Conservation (phyloP, 2,888 invertebrate genomes). For the Tipula unca region DNA sequence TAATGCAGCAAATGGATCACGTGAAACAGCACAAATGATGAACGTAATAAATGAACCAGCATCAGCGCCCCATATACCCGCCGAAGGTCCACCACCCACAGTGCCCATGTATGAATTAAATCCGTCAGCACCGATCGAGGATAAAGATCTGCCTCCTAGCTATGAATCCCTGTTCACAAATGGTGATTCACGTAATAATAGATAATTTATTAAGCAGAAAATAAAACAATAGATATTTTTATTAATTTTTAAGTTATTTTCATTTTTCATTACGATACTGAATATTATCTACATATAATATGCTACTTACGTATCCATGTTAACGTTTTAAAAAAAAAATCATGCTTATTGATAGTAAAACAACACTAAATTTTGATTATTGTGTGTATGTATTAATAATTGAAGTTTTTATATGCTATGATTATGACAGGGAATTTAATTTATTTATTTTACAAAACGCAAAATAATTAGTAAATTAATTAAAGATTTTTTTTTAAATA, state of each 20-base stretch:
- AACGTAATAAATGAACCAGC: neutral
- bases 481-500: neutral
- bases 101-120: neutral
- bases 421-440: neutral
- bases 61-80: neutral
- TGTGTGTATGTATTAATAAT: too few species aligned
- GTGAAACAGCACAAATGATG: neutral
- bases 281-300: neutral
- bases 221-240: neutral
- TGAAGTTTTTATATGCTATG: neutral
- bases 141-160: constrained; percentile 18
- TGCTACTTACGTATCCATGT: neutral
- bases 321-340: neutral
- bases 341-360: neutral
- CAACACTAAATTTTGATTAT: neutral
- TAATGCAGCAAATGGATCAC: neutral
- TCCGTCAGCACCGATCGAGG: neutral
- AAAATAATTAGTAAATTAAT: neutral
- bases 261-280: neutral
- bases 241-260: neutral
- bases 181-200: neutral
- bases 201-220: neutral
- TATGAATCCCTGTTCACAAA: neutral
- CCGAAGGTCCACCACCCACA: neutral
- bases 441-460: neutral